Base-by-base conservation (phyloP, 2,113 vertebrate genomes). In the Solenodon paradoxus region DNA sequence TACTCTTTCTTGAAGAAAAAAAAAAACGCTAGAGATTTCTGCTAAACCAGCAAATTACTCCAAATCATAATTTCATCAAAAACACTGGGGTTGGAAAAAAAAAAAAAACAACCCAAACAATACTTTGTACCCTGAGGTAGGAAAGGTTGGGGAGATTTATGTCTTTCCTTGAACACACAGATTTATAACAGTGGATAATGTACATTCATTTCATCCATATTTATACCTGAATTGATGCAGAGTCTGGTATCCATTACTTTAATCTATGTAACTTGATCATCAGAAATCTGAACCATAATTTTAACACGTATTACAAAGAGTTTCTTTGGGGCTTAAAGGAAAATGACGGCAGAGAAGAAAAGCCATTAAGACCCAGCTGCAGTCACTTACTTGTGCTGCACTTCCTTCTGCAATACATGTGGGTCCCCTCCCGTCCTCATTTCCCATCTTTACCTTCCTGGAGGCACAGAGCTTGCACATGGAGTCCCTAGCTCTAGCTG, bases 241-340 rank as follows among this genome's bases (percentile, higher is more conserved):
- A 98, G 94, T 98, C 98, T 98, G 98, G 98, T 98, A 98, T 98
- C 98, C 97, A 98, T 98, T 98, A 98, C 97, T 98, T 98, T 98
- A 98, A 98, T 98, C 98, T 98, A 95, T 98, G 98, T 98, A 98
- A 98, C 98, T 97, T 98, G 98, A 98, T 98, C 98, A 98, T 98
- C 98, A 98, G 98, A 98, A 98, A 98, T 98, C 96, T 97, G 97
- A 98, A 98, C 97, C 96, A 95, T 97, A 98, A 98, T 98, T 98
- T 98, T 98, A 98, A 98, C 98, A 98, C 97, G 24, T 98, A 98
- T 98, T 97, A 98, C 94, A 96, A 98, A 98, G 98, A 97, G 97
- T 97, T 98, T 98, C 96, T 97, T 97, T 97, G 93, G 95, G 96
- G 96, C 97, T 98, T 97, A 96, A 97, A 98, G 96, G 97, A 97